These are phyloP conservation scores for Drosophila teissieri DNA, from an alignment of 1,140 invertebrate genomes.

Conservation along the genomic window DNA sequence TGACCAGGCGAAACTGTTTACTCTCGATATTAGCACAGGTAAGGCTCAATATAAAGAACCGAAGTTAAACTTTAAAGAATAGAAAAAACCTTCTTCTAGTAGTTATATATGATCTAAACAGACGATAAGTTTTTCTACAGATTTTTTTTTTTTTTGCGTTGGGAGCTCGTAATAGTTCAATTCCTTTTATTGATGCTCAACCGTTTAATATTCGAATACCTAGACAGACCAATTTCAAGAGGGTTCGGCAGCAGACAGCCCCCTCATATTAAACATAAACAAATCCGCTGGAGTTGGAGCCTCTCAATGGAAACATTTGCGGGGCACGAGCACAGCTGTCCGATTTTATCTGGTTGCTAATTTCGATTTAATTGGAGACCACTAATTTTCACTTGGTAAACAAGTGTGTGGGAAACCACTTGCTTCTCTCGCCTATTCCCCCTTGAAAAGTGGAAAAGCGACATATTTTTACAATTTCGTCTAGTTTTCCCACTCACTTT, in stretches of 20 bases:
- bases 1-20: constrained; percentile 35
- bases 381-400: constrained; percentile 48
- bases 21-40: constrained; percentile 28
- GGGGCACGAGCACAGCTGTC: constrained; percentile 25
- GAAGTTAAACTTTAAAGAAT: not conserved
- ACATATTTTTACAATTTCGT: not conserved
- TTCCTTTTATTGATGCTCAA: not conserved
- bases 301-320: constrained; percentile 19
- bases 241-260: constrained; percentile 12
- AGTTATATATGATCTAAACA: no score
- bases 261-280: constrained; percentile 27
- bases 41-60: not conserved
- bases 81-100: not conserved
- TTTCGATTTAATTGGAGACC: constrained; percentile 27
- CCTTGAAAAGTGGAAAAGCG: not conserved
- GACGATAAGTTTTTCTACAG: no score
- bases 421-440: not conserved
- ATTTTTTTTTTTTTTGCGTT: no score
- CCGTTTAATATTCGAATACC: constrained; percentile 8
- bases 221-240: not conserved
- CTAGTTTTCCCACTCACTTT: constrained; percentile 31
- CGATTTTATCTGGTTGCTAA: constrained; percentile 19
- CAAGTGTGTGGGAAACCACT: constrained; percentile 37
- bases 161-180: not conserved
- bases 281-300: constrained; percentile 10